Base-by-base conservation (phyloP, 2,113 vertebrate species). In the Podilymbus podiceps region DNA sequence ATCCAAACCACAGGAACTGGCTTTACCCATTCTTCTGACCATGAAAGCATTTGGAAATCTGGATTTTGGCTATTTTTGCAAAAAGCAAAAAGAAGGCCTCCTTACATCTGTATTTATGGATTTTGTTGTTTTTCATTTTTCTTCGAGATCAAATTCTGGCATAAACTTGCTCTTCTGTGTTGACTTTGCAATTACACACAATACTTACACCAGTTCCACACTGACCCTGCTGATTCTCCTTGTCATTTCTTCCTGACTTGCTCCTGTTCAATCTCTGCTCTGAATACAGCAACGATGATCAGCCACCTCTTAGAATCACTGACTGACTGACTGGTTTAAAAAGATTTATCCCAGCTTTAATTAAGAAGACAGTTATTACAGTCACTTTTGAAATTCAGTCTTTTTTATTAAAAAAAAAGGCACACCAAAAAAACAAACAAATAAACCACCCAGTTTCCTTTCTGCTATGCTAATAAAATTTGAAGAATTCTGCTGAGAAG, bases 141-240 rank as follows among this genome's bases (percentile, higher is more conserved):
- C 50, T 75, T 89, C 27, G 28, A 85, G 83, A 90, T 90, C 81
- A 88, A 73, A 56, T 83, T 52, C 83, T 89, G 68, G 55, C 88
- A 74, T 64, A 90, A 94, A 49, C 16, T 5, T 0, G 21, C 52
- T 86, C 35, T 62, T 77, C 85, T 95, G 53, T 73, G 66, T 89
- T 91, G 81, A 93, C 63, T 91, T 88, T 50, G 68, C 75, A 94
- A 90, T 73, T 91, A 63, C 42, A 74, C 38, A 88, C 58, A 58
- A 28, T 0, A 1, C 75, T 71, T 33, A 31, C 31, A 17, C 25
- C 50, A 38, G 58, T 74, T 89, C 50, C 28, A 10, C 46, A 21
- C 1, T 76, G 85, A 90, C 79, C 79, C 85, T 56, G 85, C 77
- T 92, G 82, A 91, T 94, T 49, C 59, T 74, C 52, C 75, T 59